Conservation (phyloP, 2,888 invertebrate genomes). For the Diabrotica balteata region DNA sequence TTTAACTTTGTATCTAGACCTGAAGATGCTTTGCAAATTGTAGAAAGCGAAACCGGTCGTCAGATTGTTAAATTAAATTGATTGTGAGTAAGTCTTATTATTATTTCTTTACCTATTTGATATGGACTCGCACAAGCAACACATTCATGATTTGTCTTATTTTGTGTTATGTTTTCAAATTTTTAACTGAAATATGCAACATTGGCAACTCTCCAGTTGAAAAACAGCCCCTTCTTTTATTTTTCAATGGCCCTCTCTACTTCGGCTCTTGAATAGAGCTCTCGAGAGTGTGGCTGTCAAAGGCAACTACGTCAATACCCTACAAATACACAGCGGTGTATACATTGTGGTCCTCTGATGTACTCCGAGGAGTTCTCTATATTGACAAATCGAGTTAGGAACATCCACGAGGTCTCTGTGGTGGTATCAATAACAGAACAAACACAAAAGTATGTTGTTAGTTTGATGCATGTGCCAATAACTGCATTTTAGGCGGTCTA, state of each 20-base stretch:
- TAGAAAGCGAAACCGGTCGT: too few relatives aligned
- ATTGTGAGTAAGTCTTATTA: too few relatives aligned
- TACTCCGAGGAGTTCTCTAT: conserved; percentile 12
- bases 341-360: conserved; percentile 9
- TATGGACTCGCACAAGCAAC: too few relatives aligned
- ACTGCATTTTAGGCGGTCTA: too few relatives aligned
- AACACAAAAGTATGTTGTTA: conserved; percentile 17
- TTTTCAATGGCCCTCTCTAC: conserved; percentile 1
- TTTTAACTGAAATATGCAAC: too few relatives aligned
- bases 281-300: conserved; percentile 27
- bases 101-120: too few relatives aligned
- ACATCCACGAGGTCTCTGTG: conserved; percentile 5
- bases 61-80: too few relatives aligned
- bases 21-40: too few relatives aligned
- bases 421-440: conserved; percentile 16
- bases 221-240: not conserved
- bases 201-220: too few relatives aligned
- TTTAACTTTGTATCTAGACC: too few relatives aligned
- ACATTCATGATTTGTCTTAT: too few relatives aligned
- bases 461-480: conserved; percentile 5
- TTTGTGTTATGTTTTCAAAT: too few relatives aligned
- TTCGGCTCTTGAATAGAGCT: conserved; percentile 13
- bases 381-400: conserved; percentile 21
- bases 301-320: conserved; percentile 26
- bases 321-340: conserved; percentile 14